A percentile compares a stretch with the other conserved stretches of the same genome.
phyloP scores from a whole-genome alignment of 2,113 vertebrate genomes.

The Petrocephalus zakoni region DNA sequence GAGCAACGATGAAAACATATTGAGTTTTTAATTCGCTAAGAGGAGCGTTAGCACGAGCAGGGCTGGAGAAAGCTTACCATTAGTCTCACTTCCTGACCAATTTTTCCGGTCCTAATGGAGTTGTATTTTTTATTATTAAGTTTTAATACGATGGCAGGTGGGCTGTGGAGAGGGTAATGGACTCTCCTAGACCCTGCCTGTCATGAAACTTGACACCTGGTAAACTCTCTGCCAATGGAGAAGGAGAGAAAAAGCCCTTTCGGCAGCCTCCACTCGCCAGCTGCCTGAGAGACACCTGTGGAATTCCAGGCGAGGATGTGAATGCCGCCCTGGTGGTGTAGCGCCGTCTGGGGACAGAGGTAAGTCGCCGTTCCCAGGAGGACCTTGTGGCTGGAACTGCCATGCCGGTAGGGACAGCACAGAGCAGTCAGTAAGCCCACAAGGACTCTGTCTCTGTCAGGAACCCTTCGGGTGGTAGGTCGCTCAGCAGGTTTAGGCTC shows the following conservation, averaged over 20 bases:
- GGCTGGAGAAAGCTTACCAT: neutral
- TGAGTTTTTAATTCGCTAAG: conserved; percentile 14
- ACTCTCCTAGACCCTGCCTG: neutral
- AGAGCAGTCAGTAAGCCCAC: neutral
- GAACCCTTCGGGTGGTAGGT: neutral
- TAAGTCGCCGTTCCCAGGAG: neutral
- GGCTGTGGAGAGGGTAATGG: conserved; percentile 28
- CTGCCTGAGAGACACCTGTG: neutral
- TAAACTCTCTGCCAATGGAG: conserved; percentile 7
- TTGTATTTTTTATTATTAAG: conserved; percentile 32
- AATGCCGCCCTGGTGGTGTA: neutral
- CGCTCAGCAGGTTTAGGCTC: neutral
- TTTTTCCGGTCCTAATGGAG: conserved; percentile 34
- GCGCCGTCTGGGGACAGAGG: no score
- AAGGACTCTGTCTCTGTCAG: neutral
- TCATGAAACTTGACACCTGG: conserved; percentile 18
- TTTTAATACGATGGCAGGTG: conserved; percentile 23
- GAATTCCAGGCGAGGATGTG: neutral
- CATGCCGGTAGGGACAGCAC: neutral
- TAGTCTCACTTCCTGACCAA: neutral
- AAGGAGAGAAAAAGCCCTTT: neutral
- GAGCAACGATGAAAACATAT: neutral
- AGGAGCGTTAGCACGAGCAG: neutral
- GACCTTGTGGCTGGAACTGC: neutral
- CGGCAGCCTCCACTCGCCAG: neutral